Evolutionary conservation across 2,113 vertebrate species (phyloP).

Genomic region (Tympanuchus pallidicinctus): DNA sequence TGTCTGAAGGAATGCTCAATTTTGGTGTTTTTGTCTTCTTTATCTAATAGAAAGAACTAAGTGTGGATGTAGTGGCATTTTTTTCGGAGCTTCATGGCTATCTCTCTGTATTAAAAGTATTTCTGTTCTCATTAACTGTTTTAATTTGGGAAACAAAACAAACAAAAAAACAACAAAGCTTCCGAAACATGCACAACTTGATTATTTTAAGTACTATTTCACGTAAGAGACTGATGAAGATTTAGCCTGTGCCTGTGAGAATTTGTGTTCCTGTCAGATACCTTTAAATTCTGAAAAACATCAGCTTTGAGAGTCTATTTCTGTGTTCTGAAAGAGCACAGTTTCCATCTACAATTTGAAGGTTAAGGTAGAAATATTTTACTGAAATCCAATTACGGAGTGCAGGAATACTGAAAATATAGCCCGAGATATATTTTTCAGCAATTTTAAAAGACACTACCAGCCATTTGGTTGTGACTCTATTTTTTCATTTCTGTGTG

Average conservation of each 20-base stretch:
- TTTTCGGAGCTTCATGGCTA: slow-evolving; percentile 9
- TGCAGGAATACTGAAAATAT: neutral
- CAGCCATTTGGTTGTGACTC: neutral
- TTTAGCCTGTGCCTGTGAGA: neutral
- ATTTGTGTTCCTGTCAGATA: neutral
- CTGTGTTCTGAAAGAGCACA: neutral
- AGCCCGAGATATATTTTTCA: neutral
- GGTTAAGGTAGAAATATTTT: slow-evolving; percentile 25
- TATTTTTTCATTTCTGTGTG: slow-evolving; percentile 3
- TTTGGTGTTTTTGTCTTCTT: neutral
- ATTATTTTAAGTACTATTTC: neutral
- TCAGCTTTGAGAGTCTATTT: neutral
- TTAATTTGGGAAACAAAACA: neutral
- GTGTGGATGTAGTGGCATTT: neutral
- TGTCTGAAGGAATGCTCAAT: neutral
- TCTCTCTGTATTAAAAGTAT: neutral
- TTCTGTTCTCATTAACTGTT: slow-evolving; percentile 13
- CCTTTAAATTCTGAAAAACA: neutral
- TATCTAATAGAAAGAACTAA: neutral
- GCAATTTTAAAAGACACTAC: neutral
- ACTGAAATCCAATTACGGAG: neutral
- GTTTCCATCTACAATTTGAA: neutral
- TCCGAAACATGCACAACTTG: neutral
- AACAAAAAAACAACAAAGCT: neutral
- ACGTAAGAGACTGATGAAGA: neutral